phyloP scores from a whole-genome alignment of 1,140 invertebrate genomes.

The Lepeophtheirus salmonis region DNA sequence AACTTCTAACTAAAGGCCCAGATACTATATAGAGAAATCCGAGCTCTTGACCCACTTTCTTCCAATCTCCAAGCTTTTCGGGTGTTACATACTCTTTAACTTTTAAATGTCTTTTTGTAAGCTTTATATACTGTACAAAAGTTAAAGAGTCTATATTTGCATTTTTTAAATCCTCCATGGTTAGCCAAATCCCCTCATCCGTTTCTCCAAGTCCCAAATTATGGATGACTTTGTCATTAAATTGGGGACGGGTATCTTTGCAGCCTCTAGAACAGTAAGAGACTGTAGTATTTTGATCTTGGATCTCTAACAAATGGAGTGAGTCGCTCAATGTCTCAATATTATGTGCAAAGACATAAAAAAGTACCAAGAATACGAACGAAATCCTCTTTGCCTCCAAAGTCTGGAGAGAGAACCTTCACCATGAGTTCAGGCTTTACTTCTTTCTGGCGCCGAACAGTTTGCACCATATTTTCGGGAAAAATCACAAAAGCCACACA shows the following conservation, averaged over 20 bases:
- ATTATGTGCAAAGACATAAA: constrained; percentile 92
- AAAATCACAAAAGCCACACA: no score
- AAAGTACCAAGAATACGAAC: constrained; percentile 54
- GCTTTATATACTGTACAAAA: constrained; percentile 98
- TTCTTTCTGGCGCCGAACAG: constrained; percentile 43
- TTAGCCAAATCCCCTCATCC: constrained; percentile 67
- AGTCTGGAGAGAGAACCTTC: constrained; percentile 93
- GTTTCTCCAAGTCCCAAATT: constrained; percentile 90
- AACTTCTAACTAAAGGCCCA: constrained; percentile 90
- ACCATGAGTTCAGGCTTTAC: constrained; percentile 67
- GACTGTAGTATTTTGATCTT: constrained; percentile 63
- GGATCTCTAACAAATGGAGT: constrained; percentile 80
- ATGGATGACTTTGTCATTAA: constrained; percentile 93
- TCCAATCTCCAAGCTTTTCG: constrained; percentile 80
- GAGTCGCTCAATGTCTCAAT: constrained; percentile 75
- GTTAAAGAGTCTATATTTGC: constrained; percentile 84
- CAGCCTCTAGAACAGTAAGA: constrained; percentile 53
- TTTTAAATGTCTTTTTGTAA: constrained; percentile 85
- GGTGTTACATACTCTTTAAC: constrained; percentile 87
- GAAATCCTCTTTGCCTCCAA: constrained; percentile 55
- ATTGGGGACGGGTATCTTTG: constrained; percentile 54
- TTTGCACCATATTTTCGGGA: constrained; percentile 78
- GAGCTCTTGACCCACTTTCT: constrained; percentile 56
- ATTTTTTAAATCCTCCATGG: constrained; percentile 57
- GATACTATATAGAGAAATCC: constrained; percentile 94